These are phyloP conservation scores for Liopterus haemorrhoidalis DNA, from an alignment of 2,888 invertebrate genomes.

Conservation along the genomic window DNA sequence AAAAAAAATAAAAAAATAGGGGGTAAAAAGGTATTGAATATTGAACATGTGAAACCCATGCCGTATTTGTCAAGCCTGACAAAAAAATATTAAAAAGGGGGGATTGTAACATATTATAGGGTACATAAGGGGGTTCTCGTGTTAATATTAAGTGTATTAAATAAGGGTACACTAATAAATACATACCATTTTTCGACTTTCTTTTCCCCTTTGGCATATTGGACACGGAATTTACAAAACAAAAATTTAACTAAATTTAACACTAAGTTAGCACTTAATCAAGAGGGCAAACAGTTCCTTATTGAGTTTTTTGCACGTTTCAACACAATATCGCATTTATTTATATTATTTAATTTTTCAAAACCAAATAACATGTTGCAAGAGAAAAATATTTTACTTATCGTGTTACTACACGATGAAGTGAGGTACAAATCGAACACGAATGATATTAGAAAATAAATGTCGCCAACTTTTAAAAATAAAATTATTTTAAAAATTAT, in stretches of 20 bases:
- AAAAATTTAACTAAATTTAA: slow-evolving; percentile 46
- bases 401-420: too few relatives aligned
- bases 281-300: slow-evolving; percentile 73
- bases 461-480: too few relatives aligned
- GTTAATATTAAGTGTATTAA: slow-evolving; percentile 16
- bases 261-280: slow-evolving; percentile 61
- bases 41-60: slow-evolving; percentile 21
- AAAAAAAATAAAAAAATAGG: slow-evolving; percentile 7
- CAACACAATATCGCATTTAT: slow-evolving; percentile 65
- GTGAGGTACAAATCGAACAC: too few relatives aligned
- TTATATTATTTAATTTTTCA: slow-evolving; percentile 62
- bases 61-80: slow-evolving; percentile 17
- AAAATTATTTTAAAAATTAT: too few relatives aligned
- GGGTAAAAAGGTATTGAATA: slow-evolving; percentile 15
- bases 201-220: slow-evolving; percentile 74
- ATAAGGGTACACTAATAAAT: slow-evolving; percentile 16
- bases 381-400: too few relatives aligned
- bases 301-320: slow-evolving; percentile 65
- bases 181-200: slow-evolving; percentile 67
- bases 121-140: background rate
- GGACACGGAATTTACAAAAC: slow-evolving; percentile 36
- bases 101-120: too few relatives aligned
- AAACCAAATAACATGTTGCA: slow-evolving; percentile 71
- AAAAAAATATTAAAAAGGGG: slow-evolving; percentile 14
- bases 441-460: too few relatives aligned